phyloP scores from a whole-genome alignment of 2,797 vertebrate genomes.

The Arremon brunneinucha region DNA sequence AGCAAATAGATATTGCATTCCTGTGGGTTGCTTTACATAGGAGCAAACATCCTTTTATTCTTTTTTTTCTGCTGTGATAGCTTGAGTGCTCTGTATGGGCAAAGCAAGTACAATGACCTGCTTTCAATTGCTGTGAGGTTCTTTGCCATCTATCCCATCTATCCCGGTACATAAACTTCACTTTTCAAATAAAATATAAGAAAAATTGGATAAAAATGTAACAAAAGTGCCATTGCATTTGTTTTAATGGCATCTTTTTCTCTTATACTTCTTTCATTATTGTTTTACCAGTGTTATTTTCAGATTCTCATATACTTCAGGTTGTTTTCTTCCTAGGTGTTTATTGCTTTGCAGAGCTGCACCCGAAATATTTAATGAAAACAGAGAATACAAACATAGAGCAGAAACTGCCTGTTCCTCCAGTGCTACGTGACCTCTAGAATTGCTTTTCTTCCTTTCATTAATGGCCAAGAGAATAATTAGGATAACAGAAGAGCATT shows the following conservation, averaged over 20 bases:
- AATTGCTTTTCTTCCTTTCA: background rate
- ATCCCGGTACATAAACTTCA: background rate
- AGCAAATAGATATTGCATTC: background rate
- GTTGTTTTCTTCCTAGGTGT: background rate
- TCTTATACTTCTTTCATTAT: background rate
- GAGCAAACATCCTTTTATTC: background rate
- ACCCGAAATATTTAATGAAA: constrained; percentile 23
- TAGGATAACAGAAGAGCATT: background rate
- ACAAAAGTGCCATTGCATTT: background rate
- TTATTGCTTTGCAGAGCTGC: background rate
- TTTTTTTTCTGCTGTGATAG: background rate
- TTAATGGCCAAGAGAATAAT: constrained; percentile 1
- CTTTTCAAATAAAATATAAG: background rate
- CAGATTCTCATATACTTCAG: background rate
- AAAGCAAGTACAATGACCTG: background rate
- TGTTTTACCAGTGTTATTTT: constrained; percentile 9
- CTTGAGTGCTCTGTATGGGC: background rate
- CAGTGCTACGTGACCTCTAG: background rate
- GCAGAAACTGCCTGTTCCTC: background rate
- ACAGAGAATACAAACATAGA: background rate
- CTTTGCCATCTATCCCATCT: background rate
- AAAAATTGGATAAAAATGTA: background rate
- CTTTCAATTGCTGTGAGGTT: background rate
- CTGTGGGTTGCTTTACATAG: background rate
- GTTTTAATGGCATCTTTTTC: background rate